Evolutionary conservation across 1,140 invertebrate species (phyloP).

Genomic region (Portunus trituberculatus): DNA sequence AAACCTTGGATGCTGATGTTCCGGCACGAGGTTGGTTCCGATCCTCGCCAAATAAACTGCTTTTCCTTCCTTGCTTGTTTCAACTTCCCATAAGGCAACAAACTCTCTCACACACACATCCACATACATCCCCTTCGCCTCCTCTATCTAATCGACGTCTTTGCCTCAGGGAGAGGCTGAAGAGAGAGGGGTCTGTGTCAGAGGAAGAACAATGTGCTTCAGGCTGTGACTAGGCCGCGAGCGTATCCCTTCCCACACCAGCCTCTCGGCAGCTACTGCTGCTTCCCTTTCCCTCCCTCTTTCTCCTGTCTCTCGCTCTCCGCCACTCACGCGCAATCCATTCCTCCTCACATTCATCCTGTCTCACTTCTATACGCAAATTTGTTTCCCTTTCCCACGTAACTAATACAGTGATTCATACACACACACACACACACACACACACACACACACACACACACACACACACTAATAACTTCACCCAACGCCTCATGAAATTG

Average conservation of each 20-base stretch:
- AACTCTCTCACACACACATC: not conserved
- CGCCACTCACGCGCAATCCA: constrained; percentile 2
- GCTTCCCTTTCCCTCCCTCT: not conserved
- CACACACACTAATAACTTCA: not conserved
- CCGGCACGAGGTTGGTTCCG: too few species aligned
- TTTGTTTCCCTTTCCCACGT: not conserved
- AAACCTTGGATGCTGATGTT: too few species aligned
- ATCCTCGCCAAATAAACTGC: too few species aligned
- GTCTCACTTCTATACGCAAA: not conserved
- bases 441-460: not conserved
- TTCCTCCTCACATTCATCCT: not conserved
- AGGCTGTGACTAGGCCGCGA: not conserved
- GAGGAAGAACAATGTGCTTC: not conserved
- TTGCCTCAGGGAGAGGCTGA: not conserved
- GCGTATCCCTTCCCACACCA: not conserved
- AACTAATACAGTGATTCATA: not conserved
- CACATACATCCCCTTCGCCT: not conserved
- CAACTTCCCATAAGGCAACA: not conserved
- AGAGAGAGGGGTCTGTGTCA: not conserved
- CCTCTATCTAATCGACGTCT: not conserved
- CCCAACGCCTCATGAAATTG: not conserved
- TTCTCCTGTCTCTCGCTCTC: not conserved
- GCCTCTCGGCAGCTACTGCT: not conserved
- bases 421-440: not conserved
- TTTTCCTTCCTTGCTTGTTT: not conserved